Evolutionary conservation across 2,888 invertebrate genomes (phyloP).

Genomic region (Pheosia gnoma): DNA sequence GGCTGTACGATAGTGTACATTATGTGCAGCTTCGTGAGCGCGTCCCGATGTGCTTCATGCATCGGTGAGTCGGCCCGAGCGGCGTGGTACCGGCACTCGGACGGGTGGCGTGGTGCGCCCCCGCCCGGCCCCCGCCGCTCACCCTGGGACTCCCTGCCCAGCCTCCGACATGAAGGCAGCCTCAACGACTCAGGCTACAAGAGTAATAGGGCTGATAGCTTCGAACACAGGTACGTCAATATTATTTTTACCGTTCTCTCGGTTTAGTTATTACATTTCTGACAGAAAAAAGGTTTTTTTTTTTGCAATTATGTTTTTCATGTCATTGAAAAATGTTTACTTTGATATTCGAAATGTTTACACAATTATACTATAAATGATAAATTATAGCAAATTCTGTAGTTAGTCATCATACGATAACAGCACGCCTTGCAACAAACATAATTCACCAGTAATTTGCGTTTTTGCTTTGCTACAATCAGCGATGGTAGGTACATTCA

Average conservation of each 20-base stretch:
- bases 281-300: background rate
- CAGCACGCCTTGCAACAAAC: too few species aligned
- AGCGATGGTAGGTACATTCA: background rate
- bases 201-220: slow-evolving; percentile 92
- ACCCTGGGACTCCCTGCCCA: slow-evolving; percentile 95
- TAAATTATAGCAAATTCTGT: too few species aligned
- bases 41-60: slow-evolving; percentile 92
- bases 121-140: slow-evolving; percentile 88
- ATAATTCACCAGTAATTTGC: too few species aligned
- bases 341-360: too few species aligned
- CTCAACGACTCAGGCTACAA: slow-evolving; percentile 94
- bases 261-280: background rate
- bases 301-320: too few species aligned
- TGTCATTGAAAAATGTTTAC: too few species aligned
- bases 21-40: slow-evolving; percentile 78
- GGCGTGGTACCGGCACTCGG: slow-evolving; percentile 95
- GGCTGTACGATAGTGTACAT: slow-evolving; percentile 25
- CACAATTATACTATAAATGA: too few species aligned
- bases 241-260: too few species aligned
- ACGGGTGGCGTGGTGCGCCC: slow-evolving; percentile 89
- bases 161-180: slow-evolving; percentile 92
- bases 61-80: slow-evolving; percentile 95
- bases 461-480: background rate
- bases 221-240: slow-evolving; percentile 91
- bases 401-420: too few species aligned